Conservation (phyloP, 2,888 invertebrate genomes). For the Leptopterna dolabrata region DNA sequence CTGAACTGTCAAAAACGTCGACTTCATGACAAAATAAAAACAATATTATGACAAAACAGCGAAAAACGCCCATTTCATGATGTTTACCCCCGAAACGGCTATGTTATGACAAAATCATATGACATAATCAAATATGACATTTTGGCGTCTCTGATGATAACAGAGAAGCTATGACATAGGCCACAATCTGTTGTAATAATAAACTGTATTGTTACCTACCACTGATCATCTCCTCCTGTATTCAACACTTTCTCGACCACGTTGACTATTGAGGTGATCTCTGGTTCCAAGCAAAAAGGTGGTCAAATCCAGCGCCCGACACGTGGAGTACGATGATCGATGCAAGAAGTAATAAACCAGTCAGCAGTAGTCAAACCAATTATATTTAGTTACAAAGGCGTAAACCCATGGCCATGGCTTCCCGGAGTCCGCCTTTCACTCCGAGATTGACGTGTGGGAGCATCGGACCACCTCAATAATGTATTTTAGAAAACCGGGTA, state of each 20-base stretch:
- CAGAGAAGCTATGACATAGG: too few relatives aligned
- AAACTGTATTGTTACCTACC: too few relatives aligned
- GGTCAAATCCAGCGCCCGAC: not conserved
- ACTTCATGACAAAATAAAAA: too few relatives aligned
- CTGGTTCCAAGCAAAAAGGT: not conserved
- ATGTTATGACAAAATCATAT: too few relatives aligned
- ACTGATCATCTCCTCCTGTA: too few relatives aligned
- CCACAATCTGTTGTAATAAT: too few relatives aligned
- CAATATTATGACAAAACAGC: too few relatives aligned
- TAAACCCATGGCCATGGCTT: not conserved
- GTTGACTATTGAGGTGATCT: not conserved
- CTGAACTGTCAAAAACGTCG: too few relatives aligned
- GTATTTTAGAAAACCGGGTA: not conserved
- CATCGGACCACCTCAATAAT: not conserved
- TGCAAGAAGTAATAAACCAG: not conserved
- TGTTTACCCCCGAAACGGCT: too few relatives aligned
- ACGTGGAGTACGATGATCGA: not conserved
- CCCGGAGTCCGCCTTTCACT: not conserved
- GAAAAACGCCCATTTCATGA: too few relatives aligned
- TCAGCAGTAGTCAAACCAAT: not conserved
- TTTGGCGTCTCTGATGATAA: too few relatives aligned
- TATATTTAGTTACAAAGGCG: conserved; percentile 3
- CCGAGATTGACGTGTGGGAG: not conserved
- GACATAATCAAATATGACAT: too few relatives aligned
- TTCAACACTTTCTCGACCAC: not conserved